Percentiles rank a stretch among this genome's conserved stretches.
Conservation (phyloP, 2,888 invertebrate species). For the Thecophora atra region DNA sequence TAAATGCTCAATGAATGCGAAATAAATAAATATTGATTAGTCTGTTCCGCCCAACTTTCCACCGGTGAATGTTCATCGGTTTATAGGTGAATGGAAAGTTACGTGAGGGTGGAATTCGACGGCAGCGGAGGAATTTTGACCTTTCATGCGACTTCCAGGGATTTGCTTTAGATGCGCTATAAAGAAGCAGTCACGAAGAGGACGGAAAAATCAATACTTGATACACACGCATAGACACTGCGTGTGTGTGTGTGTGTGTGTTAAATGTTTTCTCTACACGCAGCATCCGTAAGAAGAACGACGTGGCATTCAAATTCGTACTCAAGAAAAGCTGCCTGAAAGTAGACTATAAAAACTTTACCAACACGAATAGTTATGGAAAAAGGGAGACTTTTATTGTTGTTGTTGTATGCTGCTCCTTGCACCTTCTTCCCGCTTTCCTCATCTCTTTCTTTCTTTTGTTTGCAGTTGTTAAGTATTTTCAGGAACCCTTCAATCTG, state of each 20-base stretch:
- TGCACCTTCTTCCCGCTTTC: too few species aligned
- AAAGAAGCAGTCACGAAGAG: neutral
- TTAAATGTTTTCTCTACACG: neutral
- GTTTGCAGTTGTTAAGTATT: neutral
- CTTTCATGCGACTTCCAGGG: neutral
- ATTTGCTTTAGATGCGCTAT: neutral
- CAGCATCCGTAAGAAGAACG: neutral
- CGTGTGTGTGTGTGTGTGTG: neutral
- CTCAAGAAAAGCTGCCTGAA: slow-evolving; percentile 12
- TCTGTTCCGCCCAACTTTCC: neutral
- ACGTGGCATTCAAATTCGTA: neutral
- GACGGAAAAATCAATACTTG: neutral
- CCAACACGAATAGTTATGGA: slow-evolving; percentile 22
- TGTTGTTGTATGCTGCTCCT: neutral
- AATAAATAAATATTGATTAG: slow-evolving; percentile 47
- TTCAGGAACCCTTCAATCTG: neutral
- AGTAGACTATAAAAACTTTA: slow-evolving; percentile 21
- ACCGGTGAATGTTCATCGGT: neutral
- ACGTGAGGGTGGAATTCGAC: neutral
- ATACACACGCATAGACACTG: neutral
- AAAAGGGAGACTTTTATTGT: slow-evolving; percentile 27
- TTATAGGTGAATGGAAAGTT: neutral
- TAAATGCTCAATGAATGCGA: slow-evolving; percentile 53
- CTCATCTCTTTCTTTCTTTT: neutral
- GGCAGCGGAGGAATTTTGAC: neutral